Evolutionary conservation across 2,797 vertebrate species (phyloP).

Genomic region (Bradypus variegatus): DNA sequence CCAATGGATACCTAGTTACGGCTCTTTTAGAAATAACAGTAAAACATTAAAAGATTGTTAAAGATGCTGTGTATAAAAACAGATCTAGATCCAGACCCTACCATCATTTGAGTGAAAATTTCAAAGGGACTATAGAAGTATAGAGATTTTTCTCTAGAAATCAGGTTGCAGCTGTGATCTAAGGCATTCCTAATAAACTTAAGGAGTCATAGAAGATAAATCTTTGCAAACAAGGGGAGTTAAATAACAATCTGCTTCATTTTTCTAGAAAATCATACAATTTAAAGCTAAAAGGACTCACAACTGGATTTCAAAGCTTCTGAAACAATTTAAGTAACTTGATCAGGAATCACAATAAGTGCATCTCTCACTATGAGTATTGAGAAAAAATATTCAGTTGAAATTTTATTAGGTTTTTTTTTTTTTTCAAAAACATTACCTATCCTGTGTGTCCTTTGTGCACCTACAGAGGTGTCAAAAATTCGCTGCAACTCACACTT

Average conservation of each 20-base stretch:
- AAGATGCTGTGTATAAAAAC: not conserved
- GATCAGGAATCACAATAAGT: not conserved
- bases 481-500: constrained; percentile 93
- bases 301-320: not conserved
- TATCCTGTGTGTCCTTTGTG: constrained; percentile 80
- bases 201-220: not conserved
- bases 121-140: not conserved
- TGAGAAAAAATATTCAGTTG: not conserved
- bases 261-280: not conserved
- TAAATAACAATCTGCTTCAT: not conserved
- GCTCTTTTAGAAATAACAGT: not conserved
- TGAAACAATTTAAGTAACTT: not conserved
- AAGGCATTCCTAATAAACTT: not conserved
- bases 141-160: not conserved
- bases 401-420: not conserved
- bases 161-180: not conserved
- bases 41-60: not conserved
- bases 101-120: not conserved
- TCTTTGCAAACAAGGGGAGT: not conserved
- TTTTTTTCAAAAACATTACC: constrained; percentile 73
- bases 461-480: constrained; percentile 78
- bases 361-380: not conserved
- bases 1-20: not conserved
- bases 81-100: not conserved
- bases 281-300: not conserved